Base-by-base conservation (phyloP, 2,797 vertebrate genomes). In the Nannoperca obscura region DNA sequence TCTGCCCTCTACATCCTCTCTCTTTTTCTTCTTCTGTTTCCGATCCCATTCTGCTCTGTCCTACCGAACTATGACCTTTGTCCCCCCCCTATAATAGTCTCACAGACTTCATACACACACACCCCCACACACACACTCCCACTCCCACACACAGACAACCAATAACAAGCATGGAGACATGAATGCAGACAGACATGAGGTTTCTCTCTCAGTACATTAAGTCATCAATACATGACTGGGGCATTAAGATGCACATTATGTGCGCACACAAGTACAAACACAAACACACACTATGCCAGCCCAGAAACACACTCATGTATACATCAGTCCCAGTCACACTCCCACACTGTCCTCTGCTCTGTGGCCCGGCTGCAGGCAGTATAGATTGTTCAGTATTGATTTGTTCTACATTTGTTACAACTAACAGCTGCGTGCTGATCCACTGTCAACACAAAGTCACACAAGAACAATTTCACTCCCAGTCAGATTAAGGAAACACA, bases 391-490 rank as follows among this genome's bases (percentile, higher is more conserved):
- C 20, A 53, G 44, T 38, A 91, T 88, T 84, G 90, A 92, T 91
- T 89, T 89, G 87, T 73, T 85, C 87, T 68, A 88, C 78, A 85
- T 91, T 87, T 84, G 58, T 83, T 54, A 72, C 24, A 61, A 71
- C 72, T 63, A 55, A 69, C 50, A 66, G 67, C 67, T 73, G 62
- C 7, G 2, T 24, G 24, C 55, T 69, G 52, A 74, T 81, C 74
- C 30, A 44, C 78, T 22, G 64, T 85, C 78, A 87, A 58, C 78
- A 76, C 63, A 70, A 46, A 47, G 42, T 58, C 60, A 50, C 49
- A 67, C n/a, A 49, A 36, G 9, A 53, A 65, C 30, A 80, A 19
- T 50, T 57, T n/a, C 40, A 60, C 42, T 61, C 57, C 3, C 11
- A 61, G 50, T 46, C 68, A 53, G 54, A 66, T 42, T 0, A 11